Evolutionary conservation across 2,113 vertebrate species (phyloP).

Genomic region (Cercopithecus mona): DNA sequence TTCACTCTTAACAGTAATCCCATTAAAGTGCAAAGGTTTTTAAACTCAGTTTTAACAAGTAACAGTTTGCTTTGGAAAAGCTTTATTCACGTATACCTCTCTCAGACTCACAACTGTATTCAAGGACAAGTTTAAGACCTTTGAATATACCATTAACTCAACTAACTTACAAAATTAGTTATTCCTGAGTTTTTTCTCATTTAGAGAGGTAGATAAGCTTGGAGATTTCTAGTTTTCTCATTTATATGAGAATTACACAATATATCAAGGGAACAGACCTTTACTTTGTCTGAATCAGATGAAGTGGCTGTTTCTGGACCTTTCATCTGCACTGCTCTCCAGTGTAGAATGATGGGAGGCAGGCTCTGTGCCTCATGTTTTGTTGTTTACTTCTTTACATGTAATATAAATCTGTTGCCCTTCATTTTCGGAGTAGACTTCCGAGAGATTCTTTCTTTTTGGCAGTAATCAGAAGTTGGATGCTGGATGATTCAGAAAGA

Average conservation of each 20-base stretch:
- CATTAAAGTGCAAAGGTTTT: slow-evolving; percentile 27
- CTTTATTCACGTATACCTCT: neutral
- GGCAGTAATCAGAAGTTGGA: neutral
- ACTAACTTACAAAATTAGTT: slow-evolving; percentile 10
- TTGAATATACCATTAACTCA: neutral
- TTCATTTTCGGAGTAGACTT: neutral
- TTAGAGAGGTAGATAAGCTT: neutral
- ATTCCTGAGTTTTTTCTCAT: neutral
- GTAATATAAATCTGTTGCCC: neutral
- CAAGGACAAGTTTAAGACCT: neutral
- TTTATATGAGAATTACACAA: neutral
- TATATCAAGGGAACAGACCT: neutral
- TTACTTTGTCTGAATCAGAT: neutral
- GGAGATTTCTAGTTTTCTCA: slow-evolving; percentile 32
- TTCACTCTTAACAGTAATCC: neutral
- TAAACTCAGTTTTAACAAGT: slow-evolving; percentile 35
- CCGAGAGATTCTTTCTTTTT: neutral
- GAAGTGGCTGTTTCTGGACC: neutral
- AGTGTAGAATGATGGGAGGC: neutral
- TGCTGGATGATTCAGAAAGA: neutral
- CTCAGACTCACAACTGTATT: neutral
- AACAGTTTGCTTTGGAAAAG: neutral
- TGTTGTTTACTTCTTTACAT: neutral
- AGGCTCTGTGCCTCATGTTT: neutral
- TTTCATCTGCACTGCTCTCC: neutral